phyloP scores from a whole-genome alignment of 2,797 vertebrate genomes.

The Novumbra hubbsi region DNA sequence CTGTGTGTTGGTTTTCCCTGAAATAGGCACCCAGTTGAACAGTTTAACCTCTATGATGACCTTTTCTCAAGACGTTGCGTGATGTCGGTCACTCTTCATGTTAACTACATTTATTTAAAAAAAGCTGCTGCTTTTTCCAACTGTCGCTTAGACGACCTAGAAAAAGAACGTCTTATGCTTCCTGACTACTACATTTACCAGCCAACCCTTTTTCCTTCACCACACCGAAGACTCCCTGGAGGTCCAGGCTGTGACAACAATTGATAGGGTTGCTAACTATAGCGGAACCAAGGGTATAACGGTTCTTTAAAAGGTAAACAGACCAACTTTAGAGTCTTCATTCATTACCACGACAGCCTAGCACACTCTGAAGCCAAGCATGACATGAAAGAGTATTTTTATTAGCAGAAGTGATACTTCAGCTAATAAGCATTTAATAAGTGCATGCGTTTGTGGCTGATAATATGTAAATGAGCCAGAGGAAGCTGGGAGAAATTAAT shows the following conservation, averaged over 20 bases:
- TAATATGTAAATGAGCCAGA: constrained; percentile 39
- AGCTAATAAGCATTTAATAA: constrained; percentile 48
- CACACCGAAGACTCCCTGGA: constrained; percentile 49
- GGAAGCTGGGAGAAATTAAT: constrained; percentile 16
- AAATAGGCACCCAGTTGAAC: background rate
- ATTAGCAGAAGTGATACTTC: constrained; percentile 27
- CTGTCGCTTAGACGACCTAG: constrained; percentile 73
- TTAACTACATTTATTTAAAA: constrained; percentile 37
- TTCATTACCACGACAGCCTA: constrained; percentile 49
- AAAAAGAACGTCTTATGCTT: constrained; percentile 63
- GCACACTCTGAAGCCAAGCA: constrained; percentile 48
- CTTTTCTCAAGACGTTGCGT: constrained; percentile 31
- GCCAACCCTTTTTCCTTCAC: constrained; percentile 47
- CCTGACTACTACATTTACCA: constrained; percentile 62
- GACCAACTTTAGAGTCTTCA: constrained; percentile 31
- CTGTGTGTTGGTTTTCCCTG: constrained; percentile 6
- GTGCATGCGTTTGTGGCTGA: constrained; percentile 38
- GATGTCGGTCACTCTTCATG: constrained; percentile 26
- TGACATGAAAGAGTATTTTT: constrained; percentile 44
- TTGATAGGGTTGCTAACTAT: constrained; percentile 69
- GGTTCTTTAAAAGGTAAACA: constrained; percentile 50
- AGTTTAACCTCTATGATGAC: background rate
- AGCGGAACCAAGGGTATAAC: constrained; percentile 52
- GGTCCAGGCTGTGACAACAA: constrained; percentile 67
- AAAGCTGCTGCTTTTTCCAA: constrained; percentile 50